Base-by-base conservation (phyloP, 92 coral and sea anemone genomes). In the Bergia puertoricense region DNA sequence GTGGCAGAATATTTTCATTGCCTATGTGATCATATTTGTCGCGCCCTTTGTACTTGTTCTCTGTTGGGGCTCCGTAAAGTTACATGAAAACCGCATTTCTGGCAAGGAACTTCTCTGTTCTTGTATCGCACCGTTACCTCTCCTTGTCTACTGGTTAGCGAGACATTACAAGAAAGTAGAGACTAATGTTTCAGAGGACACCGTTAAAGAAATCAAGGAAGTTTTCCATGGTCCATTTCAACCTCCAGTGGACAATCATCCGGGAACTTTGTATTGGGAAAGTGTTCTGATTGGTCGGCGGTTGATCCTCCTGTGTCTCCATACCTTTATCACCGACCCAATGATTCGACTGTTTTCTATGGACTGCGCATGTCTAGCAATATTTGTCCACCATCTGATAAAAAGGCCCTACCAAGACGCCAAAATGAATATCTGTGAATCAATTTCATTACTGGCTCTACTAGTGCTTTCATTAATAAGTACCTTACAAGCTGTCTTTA, bases 1-100 rank as follows among this genome's bases (percentile, higher is more conserved):
- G 95, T 92, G 95, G 95, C 95, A 92, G 62, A n/a, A 68, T 51
- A 10, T 89, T 41, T 39, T 92, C 2, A 36, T 85, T 39, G 85
- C 72, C 1, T 89, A 81, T 65, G 65, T 77, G 0, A 68, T 74
- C 6, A 71, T 73, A 5, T 89, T 81, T 22, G 69, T 89, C 38
- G 62, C 75, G 13, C 91, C 89, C 4, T 66, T 89, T 0, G 54
- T 77, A 6, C 51, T 84, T 57, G 91, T 85, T 42, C 89, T 89
- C 23, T 89, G 54, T 69, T 89, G 88, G 85, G 91, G 91, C 38
- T 89, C 91, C 37, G 20, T 65, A 51, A 76, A 67, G 88, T 80
- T 89, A 15, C 39, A 76, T 77, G 82, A 42, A 22, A 51, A 74
- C 42, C 43, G 5, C 30, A 46, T 89, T 40, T 62, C 91, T 2